phyloP scores from a whole-genome alignment of 2,797 vertebrate species.

The Danio tinwini region DNA sequence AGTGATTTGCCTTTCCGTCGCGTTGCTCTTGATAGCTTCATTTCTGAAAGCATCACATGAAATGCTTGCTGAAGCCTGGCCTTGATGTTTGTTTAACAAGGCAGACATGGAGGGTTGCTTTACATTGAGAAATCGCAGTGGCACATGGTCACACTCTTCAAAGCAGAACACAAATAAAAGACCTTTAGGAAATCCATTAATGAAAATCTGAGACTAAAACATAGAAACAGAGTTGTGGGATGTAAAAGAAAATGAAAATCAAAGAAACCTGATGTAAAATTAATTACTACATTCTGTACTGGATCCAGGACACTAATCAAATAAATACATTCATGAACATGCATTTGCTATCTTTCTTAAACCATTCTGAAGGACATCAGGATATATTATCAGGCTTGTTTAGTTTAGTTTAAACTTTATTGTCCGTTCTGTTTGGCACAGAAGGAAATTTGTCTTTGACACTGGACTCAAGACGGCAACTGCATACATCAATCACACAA shows the following conservation, averaged over 20 bases:
- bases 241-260: not conserved
- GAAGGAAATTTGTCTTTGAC: too few relatives aligned
- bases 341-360: not conserved
- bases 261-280: too few relatives aligned
- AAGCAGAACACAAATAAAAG: not conserved
- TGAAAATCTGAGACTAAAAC: not conserved
- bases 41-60: not conserved
- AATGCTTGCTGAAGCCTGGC: not conserved
- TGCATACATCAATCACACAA: too few relatives aligned
- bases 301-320: too few relatives aligned
- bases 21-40: slow-evolving; percentile 1
- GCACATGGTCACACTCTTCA: not conserved
- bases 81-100: slow-evolving; percentile 22
- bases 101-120: not conserved
- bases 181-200: not conserved
- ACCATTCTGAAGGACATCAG: not conserved
- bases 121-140: not conserved
- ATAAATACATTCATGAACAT: too few relatives aligned
- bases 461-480: too few relatives aligned
- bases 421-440: too few relatives aligned
- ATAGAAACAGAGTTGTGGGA: not conserved
- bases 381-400: not conserved
- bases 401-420: too few relatives aligned
- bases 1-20: slow-evolving; percentile 1
- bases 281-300: too few relatives aligned